Percentiles rank a stretch among this genome's conserved stretches.
Conservation (phyloP, 2,797 vertebrate genomes). For the Sebastes iracundus region DNA sequence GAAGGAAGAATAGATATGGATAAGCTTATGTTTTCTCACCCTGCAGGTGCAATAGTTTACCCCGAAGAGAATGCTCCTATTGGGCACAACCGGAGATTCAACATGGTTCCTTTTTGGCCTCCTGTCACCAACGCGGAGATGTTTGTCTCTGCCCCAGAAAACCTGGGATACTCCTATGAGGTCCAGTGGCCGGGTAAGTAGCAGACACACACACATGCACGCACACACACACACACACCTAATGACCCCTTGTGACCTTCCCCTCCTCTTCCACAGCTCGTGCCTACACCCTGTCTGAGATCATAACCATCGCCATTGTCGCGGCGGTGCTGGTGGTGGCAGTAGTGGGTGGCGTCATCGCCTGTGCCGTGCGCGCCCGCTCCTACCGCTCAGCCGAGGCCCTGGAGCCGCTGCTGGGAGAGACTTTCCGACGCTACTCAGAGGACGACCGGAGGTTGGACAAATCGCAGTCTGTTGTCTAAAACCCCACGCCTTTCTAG, state of each 20-base stretch:
- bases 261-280: conserved; percentile 71
- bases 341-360: conserved; percentile 82
- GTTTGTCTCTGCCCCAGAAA: conserved; percentile 91
- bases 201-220: background rate
- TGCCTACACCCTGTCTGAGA: conserved; percentile 87
- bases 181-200: conserved; percentile 93
- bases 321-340: conserved; percentile 86
- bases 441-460: conserved; percentile 85
- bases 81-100: conserved; percentile 93
- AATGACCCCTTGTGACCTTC: background rate
- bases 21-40: background rate
- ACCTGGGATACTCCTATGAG: conserved; percentile 93
- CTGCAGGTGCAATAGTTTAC: conserved; percentile 87
- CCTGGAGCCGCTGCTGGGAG: conserved; percentile 90
- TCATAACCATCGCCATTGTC: conserved; percentile 90
- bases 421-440: conserved; percentile 88
- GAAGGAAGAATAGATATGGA: background rate
- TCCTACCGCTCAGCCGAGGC: conserved; percentile 81
- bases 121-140: conserved; percentile 94
- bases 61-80: conserved; percentile 94
- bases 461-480: conserved; percentile 87
- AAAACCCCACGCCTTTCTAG: conserved; percentile 26
- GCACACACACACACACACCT: background rate
- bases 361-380: conserved; percentile 82
- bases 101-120: conserved; percentile 99